Evolutionary conservation across 2,888 invertebrate genomes (phyloP).

Genomic region (Cephus runcator): DNA sequence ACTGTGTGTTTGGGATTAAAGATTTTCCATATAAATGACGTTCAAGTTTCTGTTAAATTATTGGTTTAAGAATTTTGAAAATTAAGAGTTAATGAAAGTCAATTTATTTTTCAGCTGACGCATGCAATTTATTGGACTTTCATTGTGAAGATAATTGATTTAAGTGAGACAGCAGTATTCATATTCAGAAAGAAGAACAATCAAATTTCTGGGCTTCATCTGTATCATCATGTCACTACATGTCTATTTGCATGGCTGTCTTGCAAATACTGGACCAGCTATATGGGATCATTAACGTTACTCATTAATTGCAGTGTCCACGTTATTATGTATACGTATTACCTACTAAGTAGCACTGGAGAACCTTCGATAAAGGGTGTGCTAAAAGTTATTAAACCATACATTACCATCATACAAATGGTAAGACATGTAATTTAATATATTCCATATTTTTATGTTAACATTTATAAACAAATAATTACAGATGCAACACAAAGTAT

Average conservation of each 20-base stretch:
- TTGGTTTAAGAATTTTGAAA: not conserved
- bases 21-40: not conserved
- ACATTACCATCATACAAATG: constrained; percentile 73
- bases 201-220: constrained; percentile 77
- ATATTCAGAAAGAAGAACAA: constrained; percentile 75
- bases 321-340: constrained; percentile 80
- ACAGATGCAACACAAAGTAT: not conserved
- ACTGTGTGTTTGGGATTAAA: not conserved
- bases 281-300: constrained; percentile 70
- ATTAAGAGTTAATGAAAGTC: constrained; percentile 65
- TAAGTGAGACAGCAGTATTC: constrained; percentile 77
- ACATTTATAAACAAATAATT: not conserved
- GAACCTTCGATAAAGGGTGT: constrained; percentile 68
- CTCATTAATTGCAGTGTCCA: constrained; percentile 75
- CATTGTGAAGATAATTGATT: constrained; percentile 73
- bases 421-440: constrained; percentile 59
- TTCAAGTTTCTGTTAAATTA: not conserved
- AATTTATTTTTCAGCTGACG: constrained; percentile 53
- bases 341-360: constrained; percentile 69
- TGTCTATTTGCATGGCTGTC: constrained; percentile 70
- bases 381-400: constrained; percentile 70
- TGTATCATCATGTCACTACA: constrained; percentile 78
- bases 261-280: constrained; percentile 73
- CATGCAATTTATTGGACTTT: constrained; percentile 69
- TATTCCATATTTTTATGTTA: not conserved